These are phyloP conservation scores for Alloplasta piceator DNA, from an alignment of 2,888 invertebrate genomes.

Conservation along the genomic window DNA sequence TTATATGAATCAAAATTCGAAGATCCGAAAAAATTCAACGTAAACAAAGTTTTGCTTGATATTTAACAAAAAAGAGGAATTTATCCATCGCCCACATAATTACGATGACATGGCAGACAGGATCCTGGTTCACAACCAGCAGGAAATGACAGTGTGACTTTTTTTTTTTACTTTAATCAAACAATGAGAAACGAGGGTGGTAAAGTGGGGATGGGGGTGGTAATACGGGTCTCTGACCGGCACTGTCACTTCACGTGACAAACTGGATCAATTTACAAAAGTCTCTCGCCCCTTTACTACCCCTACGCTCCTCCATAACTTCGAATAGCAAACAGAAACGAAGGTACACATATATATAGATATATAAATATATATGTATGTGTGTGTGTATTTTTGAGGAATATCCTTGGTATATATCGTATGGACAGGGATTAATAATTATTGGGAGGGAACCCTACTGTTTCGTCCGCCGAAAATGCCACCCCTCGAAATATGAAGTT, in stretches of 20 bases:
- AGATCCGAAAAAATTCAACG: neutral
- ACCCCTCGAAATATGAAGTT: constrained; percentile 53
- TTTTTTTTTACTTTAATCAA: constrained; percentile 37
- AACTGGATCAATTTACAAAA: constrained; percentile 56
- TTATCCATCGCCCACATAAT: constrained; percentile 54
- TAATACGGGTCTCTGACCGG: constrained; percentile 38
- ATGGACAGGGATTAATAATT: constrained; percentile 56
- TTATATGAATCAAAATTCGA: neutral
- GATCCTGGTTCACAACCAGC: constrained; percentile 32
- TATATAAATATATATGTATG: no score
- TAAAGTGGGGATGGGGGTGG: neutral
- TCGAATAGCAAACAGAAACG: constrained; percentile 1
- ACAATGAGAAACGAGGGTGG: neutral
- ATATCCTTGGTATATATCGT: neutral
- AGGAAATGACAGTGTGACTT: constrained; percentile 66
- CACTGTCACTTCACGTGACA: constrained; percentile 27
- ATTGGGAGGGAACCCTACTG: constrained; percentile 38
- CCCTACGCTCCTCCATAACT: neutral
- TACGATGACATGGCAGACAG: constrained; percentile 62
- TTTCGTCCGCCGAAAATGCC: constrained; percentile 15
- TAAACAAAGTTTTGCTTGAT: constrained; percentile 23
- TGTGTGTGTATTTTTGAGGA: constrained; percentile 16
- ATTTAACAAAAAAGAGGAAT: constrained; percentile 35
- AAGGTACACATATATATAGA: neutral
- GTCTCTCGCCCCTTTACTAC: neutral